Evolutionary conservation across 2,113 vertebrate species (phyloP), one percentile per base, ranked within the genome.

Genomic region (Oreochromis niloticus): DNA sequence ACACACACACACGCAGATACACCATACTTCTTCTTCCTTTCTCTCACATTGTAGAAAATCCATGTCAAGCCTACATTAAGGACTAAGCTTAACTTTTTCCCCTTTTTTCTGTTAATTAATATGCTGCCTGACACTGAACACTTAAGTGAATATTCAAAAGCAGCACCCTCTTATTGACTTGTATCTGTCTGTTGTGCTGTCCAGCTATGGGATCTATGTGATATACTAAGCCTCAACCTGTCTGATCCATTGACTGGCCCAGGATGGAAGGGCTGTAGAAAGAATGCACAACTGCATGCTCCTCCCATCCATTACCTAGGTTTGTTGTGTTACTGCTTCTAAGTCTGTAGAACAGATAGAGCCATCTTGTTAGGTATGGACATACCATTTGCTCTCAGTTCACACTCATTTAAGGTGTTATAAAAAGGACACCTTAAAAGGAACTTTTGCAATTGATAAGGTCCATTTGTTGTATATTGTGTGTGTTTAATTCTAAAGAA

Each of bases 281-380:
- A 90, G 89, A 93, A 95, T 96, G 93, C 93, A 93, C 86, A 92
- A 90, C 92, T 93, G 93, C 93, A 95, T 95, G 90, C 92, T 94
- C 93, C 93, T 95, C 91, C 93, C 93, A 96, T 96, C 95, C 92
- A 94, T 96, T 96, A 95, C 82, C 82, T 36, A 41, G 75, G 83
- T 90, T 85, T 68, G 89, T 89, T 87, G 81, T 46, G 3, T 84
- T 78, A 34, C 83, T 56, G 80, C 81, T 32, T 81, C 63, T 54
- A 41, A 78, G 54, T 48, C 54, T 16, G 17, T 79, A 66, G 36
- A 82, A 81, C 34, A 83, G 30, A 87, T 83, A 86, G 71, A 39
- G 56, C 63, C 56, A 75, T 71, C 85, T 90, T 88, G 41, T 89
- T 87, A 55, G 79, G 82, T 91, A 90, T 92, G 88, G 93, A 87